Percentiles rank a stretch among this genome's conserved stretches.
Conservation (phyloP, 2,113 vertebrate genomes). For the Sebastes schlegelii region DNA sequence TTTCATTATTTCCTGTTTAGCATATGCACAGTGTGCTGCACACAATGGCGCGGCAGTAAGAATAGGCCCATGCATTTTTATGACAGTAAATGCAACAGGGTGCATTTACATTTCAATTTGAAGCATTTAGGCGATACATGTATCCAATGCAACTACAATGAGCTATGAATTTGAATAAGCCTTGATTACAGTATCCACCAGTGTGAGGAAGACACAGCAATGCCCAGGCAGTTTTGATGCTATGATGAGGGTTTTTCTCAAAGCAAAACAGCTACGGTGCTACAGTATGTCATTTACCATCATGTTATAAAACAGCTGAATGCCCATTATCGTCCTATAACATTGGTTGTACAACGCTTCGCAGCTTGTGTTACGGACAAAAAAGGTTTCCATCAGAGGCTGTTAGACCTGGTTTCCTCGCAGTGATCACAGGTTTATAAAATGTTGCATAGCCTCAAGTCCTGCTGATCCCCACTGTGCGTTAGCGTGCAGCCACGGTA, state of each 20-base stretch:
- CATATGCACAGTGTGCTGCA: constrained; percentile 27
- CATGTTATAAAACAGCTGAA: neutral
- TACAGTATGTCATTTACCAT: neutral
- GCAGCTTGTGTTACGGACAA: constrained; percentile 5
- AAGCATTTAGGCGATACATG: constrained; percentile 18
- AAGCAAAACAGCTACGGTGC: neutral
- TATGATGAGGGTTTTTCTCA: neutral
- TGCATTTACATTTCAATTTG: constrained; percentile 40
- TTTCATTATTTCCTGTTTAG: constrained; percentile 57
- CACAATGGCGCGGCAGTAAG: constrained; percentile 20
- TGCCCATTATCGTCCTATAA: neutral
- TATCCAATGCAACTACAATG: constrained; percentile 17
- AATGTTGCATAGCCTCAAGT: constrained; percentile 23
- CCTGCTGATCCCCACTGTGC: constrained; percentile 14
- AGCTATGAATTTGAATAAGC: constrained; percentile 36
- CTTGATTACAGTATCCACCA: neutral
- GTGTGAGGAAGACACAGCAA: neutral
- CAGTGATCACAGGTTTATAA: constrained; percentile 45
- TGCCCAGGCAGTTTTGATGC: neutral
- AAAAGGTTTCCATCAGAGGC: constrained; percentile 16
- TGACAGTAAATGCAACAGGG: constrained; percentile 19
- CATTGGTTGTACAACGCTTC: neutral
- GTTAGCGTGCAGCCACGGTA: constrained; percentile 5
- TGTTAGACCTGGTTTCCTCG: constrained; percentile 5
- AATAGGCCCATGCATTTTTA: constrained; percentile 28